Base-by-base conservation (phyloP, 2,888 invertebrate species). In the Drosophila seclusa region DNA sequence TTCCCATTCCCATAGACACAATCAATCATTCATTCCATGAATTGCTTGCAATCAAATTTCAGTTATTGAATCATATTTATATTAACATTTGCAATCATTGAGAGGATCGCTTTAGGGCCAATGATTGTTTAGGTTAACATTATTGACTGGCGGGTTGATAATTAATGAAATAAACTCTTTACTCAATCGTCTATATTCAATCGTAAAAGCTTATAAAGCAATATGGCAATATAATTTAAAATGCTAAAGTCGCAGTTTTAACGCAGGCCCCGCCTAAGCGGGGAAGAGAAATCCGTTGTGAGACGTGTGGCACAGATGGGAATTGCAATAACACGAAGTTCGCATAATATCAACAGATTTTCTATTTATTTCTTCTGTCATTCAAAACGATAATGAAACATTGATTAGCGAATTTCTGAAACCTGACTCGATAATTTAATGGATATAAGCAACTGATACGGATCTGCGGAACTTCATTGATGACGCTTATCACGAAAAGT, bases 401-500 rank as follows among this genome's bases (percentile, higher is more conserved):
- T 11, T 36, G 38, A 62, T 78, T 76, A 61, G 77, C 72, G 11
- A 48, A 76, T 64, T 70, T 70, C 49, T 54, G 29, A 31, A 36
- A 38, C 53, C 61, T 57, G 66, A 76, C 50, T 45, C 54, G 71
- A 54, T 71, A 59, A 75, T 65, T 76, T 27, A 53, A 34, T 60
- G 54, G 36, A 63, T 21, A 57, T 40, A 55, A 48, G 16, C 59
- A 59, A 65, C 36, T 50, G 36, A 36, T 54, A 31, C 42, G 60
- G 48, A 69, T 76, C 55, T 38, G 18, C 27, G 2, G 24, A 38
- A 40, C 4, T 38, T 29, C 42, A 49, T 61, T 21, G 45, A 62
- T 74, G 74, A 74, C 71, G 74, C 64, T n/a, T 18, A 77, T 76
- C 75, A 76, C 75, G 75, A 76, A 40, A 53, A 60, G 55, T 10